Conservation (phyloP, 2,113 vertebrate genomes). For the Boulengeromyrus knoepffleri region DNA sequence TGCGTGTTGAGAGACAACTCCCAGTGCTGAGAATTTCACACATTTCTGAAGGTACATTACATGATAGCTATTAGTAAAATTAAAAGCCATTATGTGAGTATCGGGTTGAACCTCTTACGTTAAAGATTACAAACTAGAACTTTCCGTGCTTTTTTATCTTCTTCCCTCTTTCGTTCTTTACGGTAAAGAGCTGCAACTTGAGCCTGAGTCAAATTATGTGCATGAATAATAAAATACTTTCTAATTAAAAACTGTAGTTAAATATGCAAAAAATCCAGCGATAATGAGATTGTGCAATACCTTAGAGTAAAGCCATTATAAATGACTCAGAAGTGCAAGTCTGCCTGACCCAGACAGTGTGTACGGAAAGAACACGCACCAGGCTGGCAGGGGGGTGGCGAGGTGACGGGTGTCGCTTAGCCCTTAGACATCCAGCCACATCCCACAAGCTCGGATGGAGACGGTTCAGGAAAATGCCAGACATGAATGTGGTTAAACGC, state of each 20-base stretch:
- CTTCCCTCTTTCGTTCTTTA: constrained; percentile 51
- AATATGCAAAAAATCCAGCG: constrained; percentile 99
- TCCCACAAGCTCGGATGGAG: constrained; percentile 32
- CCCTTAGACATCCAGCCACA: constrained; percentile 16
- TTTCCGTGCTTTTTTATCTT: constrained; percentile 55
- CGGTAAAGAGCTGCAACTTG: constrained; percentile 69
- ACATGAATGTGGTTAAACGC: background rate
- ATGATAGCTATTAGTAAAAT: constrained; percentile 88
- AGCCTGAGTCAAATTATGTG: constrained; percentile 96
- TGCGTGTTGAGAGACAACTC: constrained; percentile 81
- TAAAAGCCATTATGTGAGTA: constrained; percentile 74
- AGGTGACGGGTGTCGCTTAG: constrained; percentile 27
- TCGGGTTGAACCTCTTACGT: constrained; percentile 64
- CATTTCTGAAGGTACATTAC: constrained; percentile 97
- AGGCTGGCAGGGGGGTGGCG: constrained; percentile 34
- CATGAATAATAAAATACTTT: constrained; percentile 99
- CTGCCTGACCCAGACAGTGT: constrained; percentile 80
- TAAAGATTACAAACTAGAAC: constrained; percentile 65
- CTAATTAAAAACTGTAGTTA: constrained; percentile 99
- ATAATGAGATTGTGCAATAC: constrained; percentile 99
- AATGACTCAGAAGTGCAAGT: constrained; percentile 91
- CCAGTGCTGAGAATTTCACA: constrained; percentile 89
- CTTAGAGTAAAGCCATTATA: constrained; percentile 91
- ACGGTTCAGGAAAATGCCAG: background rate
- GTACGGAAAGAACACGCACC: constrained; percentile 56